Base-by-base conservation (phyloP, 2,797 vertebrate genomes). In the Chrysocyon brachyurus region DNA sequence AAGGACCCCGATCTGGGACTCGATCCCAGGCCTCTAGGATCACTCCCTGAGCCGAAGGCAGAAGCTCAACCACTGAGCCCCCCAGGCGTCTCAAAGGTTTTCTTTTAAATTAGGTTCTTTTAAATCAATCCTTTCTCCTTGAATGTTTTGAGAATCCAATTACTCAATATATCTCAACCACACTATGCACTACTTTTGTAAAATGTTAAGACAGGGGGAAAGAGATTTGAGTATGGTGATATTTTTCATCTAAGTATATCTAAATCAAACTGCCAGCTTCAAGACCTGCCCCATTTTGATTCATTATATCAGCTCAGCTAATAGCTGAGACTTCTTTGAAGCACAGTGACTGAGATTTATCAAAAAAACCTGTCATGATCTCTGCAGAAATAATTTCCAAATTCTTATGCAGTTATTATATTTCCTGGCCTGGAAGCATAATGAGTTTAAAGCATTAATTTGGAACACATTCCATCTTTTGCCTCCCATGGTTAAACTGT, bases 361-460 rank as follows among this genome's bases (percentile, higher is more conserved):
- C 26, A 79, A 75, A 78, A 64, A 96, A 87, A 16, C 31, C 81
- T 97, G 49, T 33, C 82, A 82, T 63, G 61, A 83, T 98, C 79
- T 98, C 96, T 89, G 84, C 11, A 87, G 93, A 88, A 97, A 96
- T 33, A 90, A 82, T 87, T 98, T 98, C 56, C 66, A 93, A 96
- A 93, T 92, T 94, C 17, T 82, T 90, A 91, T 83, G 77, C 57
- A 98, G 82, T 96, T 96, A 96, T 95, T 96, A 40, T 59, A 56
- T 70, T 97, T 97, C 91, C 94, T 98, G 97, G 83, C 82, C 94
- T 94, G 56, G 73, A 81, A 96, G 12, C 63, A 73, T 92, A 96
- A 91, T 92, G 72, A 92, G 90, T 94, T 92, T 68, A 97, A 88
- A 97, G 36, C 83, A 97, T 96, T 96, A 98, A 98, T 98, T 97